phyloP scores from a whole-genome alignment of 2,113 vertebrate species.

The Hemiprocne comata region DNA sequence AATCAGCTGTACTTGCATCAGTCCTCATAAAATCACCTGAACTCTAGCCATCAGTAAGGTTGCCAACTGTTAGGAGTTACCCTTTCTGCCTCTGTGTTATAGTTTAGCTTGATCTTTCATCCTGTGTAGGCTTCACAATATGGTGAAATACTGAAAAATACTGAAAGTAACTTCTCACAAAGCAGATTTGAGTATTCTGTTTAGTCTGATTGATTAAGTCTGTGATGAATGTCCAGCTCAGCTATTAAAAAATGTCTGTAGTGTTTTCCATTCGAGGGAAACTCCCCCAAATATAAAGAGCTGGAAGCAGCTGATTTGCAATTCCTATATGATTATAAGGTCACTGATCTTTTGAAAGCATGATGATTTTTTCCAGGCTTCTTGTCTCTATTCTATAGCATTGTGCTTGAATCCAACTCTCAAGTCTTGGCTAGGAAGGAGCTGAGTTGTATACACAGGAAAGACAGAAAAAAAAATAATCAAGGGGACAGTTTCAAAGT shows the following conservation, averaged over 20 bases:
- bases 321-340: background rate
- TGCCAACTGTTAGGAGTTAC: background rate
- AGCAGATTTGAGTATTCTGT: background rate
- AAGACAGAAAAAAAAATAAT: background rate
- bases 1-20: background rate
- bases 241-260: background rate
- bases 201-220: background rate
- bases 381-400: background rate
- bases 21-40: background rate
- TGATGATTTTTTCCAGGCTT: background rate
- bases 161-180: background rate
- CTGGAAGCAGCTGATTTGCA: background rate
- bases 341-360: background rate
- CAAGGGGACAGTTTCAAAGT: background rate
- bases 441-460: background rate
- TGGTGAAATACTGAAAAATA: background rate
- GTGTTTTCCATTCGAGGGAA: background rate
- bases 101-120: background rate
- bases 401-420: background rate
- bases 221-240: background rate
- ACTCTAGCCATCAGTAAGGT: background rate
- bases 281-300: background rate
- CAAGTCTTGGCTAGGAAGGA: background rate
- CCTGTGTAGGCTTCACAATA: background rate
- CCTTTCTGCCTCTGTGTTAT: background rate